Conservation (phyloP, 2,797 vertebrate species). For the Catharus ustulatus region DNA sequence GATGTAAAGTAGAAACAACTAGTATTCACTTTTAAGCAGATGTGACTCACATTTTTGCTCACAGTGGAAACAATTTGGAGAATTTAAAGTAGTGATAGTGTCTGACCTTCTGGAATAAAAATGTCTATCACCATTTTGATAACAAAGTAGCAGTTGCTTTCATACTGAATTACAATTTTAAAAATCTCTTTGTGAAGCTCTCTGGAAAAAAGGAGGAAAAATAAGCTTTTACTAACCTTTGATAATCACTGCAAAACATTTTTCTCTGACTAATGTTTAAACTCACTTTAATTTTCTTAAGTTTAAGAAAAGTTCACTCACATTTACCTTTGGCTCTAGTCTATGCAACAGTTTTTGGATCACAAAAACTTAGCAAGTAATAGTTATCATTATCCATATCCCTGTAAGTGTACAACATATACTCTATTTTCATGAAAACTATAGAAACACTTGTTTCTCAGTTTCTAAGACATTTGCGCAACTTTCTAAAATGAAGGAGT, state of each 20-base stretch:
- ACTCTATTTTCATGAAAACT: not conserved
- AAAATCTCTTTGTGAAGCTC: not conserved
- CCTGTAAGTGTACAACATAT: not conserved
- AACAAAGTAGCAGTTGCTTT: not conserved
- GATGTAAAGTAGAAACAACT: not conserved
- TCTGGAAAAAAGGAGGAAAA: not conserved
- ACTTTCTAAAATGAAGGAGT: not conserved
- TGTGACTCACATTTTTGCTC: slow-evolving; percentile 18
- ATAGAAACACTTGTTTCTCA: not conserved
- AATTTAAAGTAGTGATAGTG: slow-evolving; percentile 41
- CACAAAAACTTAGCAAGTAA: not conserved
- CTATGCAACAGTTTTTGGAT: not conserved
- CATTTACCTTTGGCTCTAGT: not conserved
- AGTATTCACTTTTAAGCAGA: slow-evolving; percentile 12
- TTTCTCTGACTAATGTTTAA: not conserved
- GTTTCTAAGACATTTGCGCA: not conserved
- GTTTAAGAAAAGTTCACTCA: not conserved
- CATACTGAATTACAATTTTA: not conserved
- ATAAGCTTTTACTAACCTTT: not conserved
- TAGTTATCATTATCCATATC: not conserved
- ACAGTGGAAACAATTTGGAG: slow-evolving; percentile 47
- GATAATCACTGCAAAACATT: not conserved
- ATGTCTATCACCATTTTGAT: not conserved
- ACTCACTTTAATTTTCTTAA: not conserved
- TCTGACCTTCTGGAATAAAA: slow-evolving; percentile 49